Conservation (phyloP, 2,797 vertebrate genomes). For the Coregonus sp. region DNA sequence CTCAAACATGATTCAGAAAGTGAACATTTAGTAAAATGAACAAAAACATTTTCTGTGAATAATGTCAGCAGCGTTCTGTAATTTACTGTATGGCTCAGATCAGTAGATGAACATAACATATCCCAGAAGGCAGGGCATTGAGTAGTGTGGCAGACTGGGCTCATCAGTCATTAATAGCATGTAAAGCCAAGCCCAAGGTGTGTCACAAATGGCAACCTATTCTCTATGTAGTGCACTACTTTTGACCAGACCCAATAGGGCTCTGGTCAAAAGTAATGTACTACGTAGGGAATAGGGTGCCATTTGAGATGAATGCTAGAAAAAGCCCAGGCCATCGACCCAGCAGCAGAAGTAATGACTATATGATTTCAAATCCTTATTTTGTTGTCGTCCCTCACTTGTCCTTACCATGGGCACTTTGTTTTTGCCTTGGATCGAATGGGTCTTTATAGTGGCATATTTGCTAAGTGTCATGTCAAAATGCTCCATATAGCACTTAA, state of each 20-base stretch:
- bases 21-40: no score
- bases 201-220: constrained; percentile 21
- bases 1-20: no score
- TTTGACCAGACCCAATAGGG: no score
- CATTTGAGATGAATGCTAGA: constrained; percentile 6
- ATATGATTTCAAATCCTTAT: constrained; percentile 23
- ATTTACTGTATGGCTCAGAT: no score
- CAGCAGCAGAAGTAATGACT: constrained; percentile 36
- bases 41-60: no score
- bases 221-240: no score
- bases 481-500: constrained; percentile 15
- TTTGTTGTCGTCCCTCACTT: constrained; percentile 51
- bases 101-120: no score
- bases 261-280: no score
- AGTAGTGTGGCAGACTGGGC: constrained; percentile 11
- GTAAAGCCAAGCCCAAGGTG: constrained; percentile 12
- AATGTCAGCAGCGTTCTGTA: no score
- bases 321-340: constrained; percentile 20
- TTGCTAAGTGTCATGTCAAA: constrained; percentile 26
- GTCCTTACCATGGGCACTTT: constrained; percentile 41
- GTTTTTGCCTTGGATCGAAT: constrained; percentile 34
- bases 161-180: constrained; percentile 36
- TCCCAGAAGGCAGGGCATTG: no score
- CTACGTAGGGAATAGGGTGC: no score
- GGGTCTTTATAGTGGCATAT: constrained; percentile 31